Evolutionary conservation across 2,113 vertebrate genomes (phyloP).

Genomic region (Calonectris borealis): DNA sequence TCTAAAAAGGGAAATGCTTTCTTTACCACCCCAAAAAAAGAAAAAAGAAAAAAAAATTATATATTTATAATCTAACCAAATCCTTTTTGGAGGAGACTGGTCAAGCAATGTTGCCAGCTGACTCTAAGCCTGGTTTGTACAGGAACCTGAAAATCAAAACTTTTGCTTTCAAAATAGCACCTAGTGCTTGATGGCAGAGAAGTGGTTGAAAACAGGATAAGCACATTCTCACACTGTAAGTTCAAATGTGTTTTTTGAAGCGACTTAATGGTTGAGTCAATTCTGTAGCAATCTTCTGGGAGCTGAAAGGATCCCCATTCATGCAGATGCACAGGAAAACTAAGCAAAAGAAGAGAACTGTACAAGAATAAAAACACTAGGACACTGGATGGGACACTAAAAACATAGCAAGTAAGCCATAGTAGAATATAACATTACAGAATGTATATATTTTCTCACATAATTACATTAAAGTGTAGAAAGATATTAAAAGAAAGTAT

Average conservation of each 20-base stretch:
- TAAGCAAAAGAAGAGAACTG: neutral
- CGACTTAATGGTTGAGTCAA: neutral
- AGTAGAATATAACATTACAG: neutral
- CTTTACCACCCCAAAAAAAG: too few relatives aligned
- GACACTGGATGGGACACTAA: neutral
- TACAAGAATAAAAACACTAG: neutral
- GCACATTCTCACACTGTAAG: neutral
- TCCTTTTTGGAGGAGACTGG: neutral
- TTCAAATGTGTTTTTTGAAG: neutral
- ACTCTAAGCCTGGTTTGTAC: neutral
- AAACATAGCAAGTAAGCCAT: neutral
- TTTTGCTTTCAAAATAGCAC: neutral
- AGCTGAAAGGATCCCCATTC: neutral
- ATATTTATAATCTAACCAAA: neutral
- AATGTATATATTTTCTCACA: neutral
- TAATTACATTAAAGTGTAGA: neutral
- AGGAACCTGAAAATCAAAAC: neutral
- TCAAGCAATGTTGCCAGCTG: neutral
- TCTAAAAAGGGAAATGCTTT: neutral
- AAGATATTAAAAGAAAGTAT: neutral
- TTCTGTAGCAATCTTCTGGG: neutral
- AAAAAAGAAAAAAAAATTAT: neutral
- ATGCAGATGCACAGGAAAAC: neutral
- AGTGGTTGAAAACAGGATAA: neutral
- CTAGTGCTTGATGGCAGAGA: neutral